These are phyloP conservation scores for Drosophila saltans DNA, from an alignment of 1,140 invertebrate species.

Conservation along the genomic window DNA sequence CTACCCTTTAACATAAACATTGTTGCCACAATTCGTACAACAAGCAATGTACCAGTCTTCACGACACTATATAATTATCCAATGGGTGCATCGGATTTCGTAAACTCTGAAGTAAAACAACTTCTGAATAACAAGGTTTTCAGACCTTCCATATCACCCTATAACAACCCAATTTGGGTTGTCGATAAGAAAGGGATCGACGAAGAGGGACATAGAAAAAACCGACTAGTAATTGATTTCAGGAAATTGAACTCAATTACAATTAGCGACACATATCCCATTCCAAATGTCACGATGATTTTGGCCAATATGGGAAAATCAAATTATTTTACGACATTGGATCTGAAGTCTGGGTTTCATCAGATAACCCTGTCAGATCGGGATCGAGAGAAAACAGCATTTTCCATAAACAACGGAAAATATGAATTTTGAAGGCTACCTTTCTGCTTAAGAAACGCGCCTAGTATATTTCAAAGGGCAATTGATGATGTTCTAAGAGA, in stretches of 20 bases:
- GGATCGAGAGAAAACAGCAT: constrained; percentile 7
- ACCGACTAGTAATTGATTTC: constrained; percentile 9
- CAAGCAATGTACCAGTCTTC: neutral
- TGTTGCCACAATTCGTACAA: too few species aligned
- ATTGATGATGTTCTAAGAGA: constrained; percentile 3
- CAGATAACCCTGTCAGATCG: neutral
- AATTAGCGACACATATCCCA: constrained; percentile 9
- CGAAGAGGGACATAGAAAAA: neutral
- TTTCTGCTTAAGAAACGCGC: neutral
- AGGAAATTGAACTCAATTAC: neutral
- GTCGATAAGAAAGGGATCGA: constrained; percentile 9
- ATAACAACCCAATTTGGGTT: too few species aligned
- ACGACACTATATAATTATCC: neutral
- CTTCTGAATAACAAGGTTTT: neutral
- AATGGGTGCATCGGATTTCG: constrained; percentile 8
- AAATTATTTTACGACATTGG: neutral
- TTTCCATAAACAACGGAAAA: neutral
- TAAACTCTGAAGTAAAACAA: constrained; percentile 12
- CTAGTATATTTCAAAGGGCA: constrained; percentile 21
- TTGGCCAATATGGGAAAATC: constrained; percentile 15
- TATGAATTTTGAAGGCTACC: neutral
- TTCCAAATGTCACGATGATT: neutral
- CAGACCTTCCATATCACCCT: too few species aligned
- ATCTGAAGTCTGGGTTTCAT: constrained; percentile 4
- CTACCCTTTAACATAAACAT: too few species aligned